These are phyloP conservation scores for Drosophila tristis DNA, from an alignment of 1,140 invertebrate species.

Conservation along the genomic window DNA sequence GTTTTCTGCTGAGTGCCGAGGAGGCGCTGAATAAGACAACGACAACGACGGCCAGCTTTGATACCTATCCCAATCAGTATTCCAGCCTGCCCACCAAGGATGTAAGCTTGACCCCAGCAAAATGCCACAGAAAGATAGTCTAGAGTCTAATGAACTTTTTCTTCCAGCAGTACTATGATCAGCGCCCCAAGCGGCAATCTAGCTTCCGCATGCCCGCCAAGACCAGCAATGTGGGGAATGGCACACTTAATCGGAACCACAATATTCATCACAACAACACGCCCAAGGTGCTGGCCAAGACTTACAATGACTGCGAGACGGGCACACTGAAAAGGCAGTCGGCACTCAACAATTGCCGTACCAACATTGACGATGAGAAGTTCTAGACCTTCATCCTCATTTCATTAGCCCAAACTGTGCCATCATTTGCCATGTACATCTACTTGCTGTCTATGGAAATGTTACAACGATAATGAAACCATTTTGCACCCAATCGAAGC, in stretches of 20 bases:
- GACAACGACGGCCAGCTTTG: conserved; percentile 88
- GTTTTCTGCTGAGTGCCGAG: conserved; percentile 45
- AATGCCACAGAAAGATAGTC: too few species aligned
- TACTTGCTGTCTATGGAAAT: conserved; percentile 36
- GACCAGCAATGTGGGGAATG: conserved; percentile 85
- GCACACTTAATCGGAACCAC: conserved; percentile 86
- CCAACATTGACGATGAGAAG: conserved; percentile 82
- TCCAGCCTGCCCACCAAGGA: conserved; percentile 92
- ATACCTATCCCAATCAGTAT: conserved; percentile 92
- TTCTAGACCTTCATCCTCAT: conserved; percentile 54
- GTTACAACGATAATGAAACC: conserved; percentile 49
- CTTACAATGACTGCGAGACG: conserved; percentile 89
- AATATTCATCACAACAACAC: conserved; percentile 87
- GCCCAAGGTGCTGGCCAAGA: conserved; percentile 87
- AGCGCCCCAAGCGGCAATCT: conserved; percentile 85
- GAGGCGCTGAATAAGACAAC: conserved; percentile 74
- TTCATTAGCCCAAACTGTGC: conserved; percentile 41
- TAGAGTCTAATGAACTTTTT: conserved; percentile 1
- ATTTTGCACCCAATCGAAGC: conserved; percentile 43
- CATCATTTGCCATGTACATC: conserved; percentile 54
- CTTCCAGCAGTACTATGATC: conserved; percentile 68
- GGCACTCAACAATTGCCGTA: conserved; percentile 85
- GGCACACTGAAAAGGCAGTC: conserved; percentile 92
- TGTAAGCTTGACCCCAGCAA: conserved; percentile 81
- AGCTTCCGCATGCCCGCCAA: conserved; percentile 85